These are phyloP conservation scores for Homarus gammarus DNA, from an alignment of 2,888 invertebrate genomes.

Conservation along the genomic window DNA sequence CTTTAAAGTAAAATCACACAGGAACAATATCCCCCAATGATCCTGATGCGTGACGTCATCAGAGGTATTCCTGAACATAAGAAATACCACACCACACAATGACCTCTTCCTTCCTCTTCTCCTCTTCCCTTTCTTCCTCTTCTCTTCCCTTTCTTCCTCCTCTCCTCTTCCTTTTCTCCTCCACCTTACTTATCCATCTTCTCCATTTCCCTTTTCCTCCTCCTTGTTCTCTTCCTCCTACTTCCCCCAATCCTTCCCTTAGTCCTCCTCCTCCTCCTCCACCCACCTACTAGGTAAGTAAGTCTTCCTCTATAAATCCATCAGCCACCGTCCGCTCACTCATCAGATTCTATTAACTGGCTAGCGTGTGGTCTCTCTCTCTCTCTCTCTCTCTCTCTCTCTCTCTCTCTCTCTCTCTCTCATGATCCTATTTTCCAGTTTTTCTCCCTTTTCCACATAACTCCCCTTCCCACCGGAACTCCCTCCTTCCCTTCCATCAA, in stretches of 20 bases:
- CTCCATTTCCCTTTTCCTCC: background rate
- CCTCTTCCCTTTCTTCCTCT: background rate
- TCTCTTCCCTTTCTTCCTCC: background rate
- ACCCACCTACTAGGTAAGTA: background rate
- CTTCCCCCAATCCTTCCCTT: background rate
- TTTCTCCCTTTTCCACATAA: background rate
- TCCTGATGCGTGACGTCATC: no score
- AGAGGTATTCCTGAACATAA: no score
- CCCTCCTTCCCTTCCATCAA: no score
- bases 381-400: conserved; percentile 36
- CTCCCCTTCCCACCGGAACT: no score
- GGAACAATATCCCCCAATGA: no score
- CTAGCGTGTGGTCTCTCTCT: conserved; percentile 21
- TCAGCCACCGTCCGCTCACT: background rate
- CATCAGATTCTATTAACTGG: background rate
- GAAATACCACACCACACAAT: no score
- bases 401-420: conserved; percentile 28
- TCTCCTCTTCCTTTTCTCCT: background rate
- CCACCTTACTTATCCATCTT: background rate
- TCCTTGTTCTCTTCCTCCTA: background rate
- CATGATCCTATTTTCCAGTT: background rate
- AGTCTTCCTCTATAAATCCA: background rate
- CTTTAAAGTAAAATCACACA: no score
- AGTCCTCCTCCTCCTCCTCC: background rate
- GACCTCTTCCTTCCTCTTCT: background rate